Evolutionary conservation across 1,140 invertebrate species (phyloP).

Genomic region (Leptinotarsa lineolata): DNA sequence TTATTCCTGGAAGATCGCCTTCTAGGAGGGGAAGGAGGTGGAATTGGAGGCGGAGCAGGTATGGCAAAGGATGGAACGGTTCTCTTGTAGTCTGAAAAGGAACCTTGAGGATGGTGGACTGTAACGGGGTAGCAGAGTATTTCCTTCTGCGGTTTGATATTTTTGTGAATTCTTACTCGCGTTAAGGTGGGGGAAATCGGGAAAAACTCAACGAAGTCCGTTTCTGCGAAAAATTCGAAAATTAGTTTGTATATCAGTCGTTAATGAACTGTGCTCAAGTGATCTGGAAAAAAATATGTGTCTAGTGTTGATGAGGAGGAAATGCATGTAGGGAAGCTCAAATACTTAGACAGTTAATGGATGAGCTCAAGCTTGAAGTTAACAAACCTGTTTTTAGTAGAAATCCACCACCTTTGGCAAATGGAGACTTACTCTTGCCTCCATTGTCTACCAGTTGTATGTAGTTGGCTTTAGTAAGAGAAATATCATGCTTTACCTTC

Average conservation of each 20-base stretch:
- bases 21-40: slow-evolving; percentile 70
- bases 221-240: slow-evolving; percentile 36
- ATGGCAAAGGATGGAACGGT: slow-evolving; percentile 59
- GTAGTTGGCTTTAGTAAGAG: slow-evolving; percentile 9
- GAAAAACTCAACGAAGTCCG: slow-evolving; percentile 73
- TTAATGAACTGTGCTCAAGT: slow-evolving; percentile 19
- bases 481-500: slow-evolving; percentile 18
- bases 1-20: slow-evolving; percentile 75
- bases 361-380: background rate
- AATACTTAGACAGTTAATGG: background rate
- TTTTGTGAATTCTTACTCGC: slow-evolving; percentile 76
- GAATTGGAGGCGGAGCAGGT: slow-evolving; percentile 37
- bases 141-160: slow-evolving; percentile 47
- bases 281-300: slow-evolving; percentile 17
- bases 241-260: slow-evolving; percentile 21
- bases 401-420: slow-evolving; percentile 12
- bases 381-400: slow-evolving; percentile 25
- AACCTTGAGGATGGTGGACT: slow-evolving; percentile 52
- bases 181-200: slow-evolving; percentile 79
- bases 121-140: slow-evolving; percentile 62
- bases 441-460: background rate
- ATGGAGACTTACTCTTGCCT: background rate
- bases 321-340: slow-evolving; percentile 12
- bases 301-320: slow-evolving; percentile 6
- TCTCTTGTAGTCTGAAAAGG: slow-evolving; percentile 60